Percentiles rank a stretch among this genome's conserved stretches.
Conservation (phyloP, 2,113 vertebrate genomes). For the Vidua macroura region DNA sequence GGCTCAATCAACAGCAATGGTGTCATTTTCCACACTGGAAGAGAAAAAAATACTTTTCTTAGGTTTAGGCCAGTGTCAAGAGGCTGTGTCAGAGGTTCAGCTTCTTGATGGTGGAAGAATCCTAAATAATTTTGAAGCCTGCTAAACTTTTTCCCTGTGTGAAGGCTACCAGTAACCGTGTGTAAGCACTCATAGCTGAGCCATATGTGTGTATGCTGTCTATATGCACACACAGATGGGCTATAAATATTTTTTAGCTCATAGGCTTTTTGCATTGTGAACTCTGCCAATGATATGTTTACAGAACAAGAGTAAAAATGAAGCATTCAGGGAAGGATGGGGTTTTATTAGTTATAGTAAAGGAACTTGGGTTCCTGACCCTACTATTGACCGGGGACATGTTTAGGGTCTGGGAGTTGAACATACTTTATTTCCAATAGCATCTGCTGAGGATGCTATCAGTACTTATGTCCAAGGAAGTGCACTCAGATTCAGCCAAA, state of each 20-base stretch:
- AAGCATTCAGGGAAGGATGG: not conserved
- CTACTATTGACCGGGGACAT: fast-evolving
- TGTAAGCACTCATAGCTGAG: not conserved
- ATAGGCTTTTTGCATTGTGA: not conserved
- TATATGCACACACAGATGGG: not conserved
- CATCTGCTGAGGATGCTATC: not conserved
- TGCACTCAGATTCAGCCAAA: not conserved
- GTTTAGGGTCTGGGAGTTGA: not conserved
- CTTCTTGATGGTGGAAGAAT: not conserved
- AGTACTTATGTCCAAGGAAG: not conserved
- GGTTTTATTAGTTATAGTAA: not conserved
- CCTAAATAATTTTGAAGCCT: not conserved
- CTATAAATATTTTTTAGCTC: not conserved
- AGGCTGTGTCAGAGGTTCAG: not conserved
- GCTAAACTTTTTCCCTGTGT: not conserved
- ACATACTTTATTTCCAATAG: not conserved
- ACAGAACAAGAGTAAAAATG: not conserved
- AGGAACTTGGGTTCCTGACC: not conserved
- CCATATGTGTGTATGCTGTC: not conserved
- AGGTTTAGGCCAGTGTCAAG: not conserved
- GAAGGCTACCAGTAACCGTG: not conserved
- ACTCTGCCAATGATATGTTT: not conserved
- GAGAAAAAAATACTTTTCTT: not conserved
- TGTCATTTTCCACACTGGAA: not conserved
- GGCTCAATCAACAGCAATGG: not conserved